A percentile compares a stretch with the other conserved stretches of the same genome.
These are phyloP conservation scores for Rhodophaea formosa DNA, from an alignment of 2,888 invertebrate genomes.

Conservation along the genomic window DNA sequence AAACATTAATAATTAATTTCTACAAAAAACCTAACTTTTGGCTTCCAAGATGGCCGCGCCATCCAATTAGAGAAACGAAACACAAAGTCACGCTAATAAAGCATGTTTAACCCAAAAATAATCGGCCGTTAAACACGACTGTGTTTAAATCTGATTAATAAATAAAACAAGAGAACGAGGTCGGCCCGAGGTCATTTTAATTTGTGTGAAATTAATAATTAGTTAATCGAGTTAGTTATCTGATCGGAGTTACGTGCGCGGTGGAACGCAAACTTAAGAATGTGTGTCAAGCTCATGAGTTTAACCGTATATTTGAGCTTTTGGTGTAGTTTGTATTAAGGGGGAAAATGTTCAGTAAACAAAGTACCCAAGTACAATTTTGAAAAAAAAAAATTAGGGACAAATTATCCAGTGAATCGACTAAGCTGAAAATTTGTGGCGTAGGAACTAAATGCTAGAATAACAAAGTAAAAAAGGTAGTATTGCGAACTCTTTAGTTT, in stretches of 20 bases:
- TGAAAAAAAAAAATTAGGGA: too few species aligned
- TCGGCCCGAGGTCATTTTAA: slow-evolving; percentile 47
- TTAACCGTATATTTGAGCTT: neutral
- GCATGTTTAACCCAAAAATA: slow-evolving; percentile 5
- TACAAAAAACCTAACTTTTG: neutral
- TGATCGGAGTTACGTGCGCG: slow-evolving; percentile 15
- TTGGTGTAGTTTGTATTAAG: too few species aligned
- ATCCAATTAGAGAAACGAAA: slow-evolving; percentile 4
- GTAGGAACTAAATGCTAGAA: too few species aligned
- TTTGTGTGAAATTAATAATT: slow-evolving; percentile 75
- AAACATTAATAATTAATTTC: too few species aligned
- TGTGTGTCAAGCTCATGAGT: neutral
- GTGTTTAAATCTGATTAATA: slow-evolving; percentile 15
- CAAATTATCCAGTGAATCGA: too few species aligned
- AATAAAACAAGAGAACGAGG: slow-evolving; percentile 28
- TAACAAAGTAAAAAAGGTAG: too few species aligned
- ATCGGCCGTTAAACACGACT: neutral
- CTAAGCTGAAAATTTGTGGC: too few species aligned
- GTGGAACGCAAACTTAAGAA: neutral
- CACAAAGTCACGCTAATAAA: slow-evolving; percentile 8
- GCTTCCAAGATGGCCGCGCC: slow-evolving; percentile 1
- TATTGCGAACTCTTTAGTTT: too few species aligned
- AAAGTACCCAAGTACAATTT: too few species aligned
- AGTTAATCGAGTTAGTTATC: slow-evolving; percentile 59
- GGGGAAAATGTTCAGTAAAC: too few species aligned